These are phyloP conservation scores for Temnothorax longispinosus DNA, from an alignment of 1,140 invertebrate species.

Conservation along the genomic window DNA sequence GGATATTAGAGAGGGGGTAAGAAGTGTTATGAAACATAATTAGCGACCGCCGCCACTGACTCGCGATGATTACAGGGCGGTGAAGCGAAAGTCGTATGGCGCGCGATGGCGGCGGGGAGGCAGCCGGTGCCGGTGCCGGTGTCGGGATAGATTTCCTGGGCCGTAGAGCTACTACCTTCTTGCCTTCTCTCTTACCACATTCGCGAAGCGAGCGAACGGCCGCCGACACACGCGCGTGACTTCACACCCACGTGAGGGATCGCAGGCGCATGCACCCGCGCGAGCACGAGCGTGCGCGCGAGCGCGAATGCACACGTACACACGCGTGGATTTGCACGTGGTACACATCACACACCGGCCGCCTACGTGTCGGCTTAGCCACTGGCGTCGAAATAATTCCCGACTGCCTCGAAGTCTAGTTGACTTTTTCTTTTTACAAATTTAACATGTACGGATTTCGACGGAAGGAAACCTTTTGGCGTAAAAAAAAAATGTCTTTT, in stretches of 20 bases:
- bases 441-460: constrained; percentile 4
- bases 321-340: constrained; percentile 56
- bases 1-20: constrained; percentile 83
- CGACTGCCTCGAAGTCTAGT: neutral
- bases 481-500: neutral
- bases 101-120: constrained; percentile 71
- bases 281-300: neutral
- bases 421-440: neutral
- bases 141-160: constrained; percentile 79
- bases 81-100: constrained; percentile 80
- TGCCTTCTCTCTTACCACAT: constrained; percentile 61
- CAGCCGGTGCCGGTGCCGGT: constrained; percentile 59
- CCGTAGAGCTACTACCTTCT: constrained; percentile 77
- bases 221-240: constrained; percentile 12
- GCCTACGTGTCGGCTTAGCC: constrained; percentile 73
- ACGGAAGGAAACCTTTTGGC: neutral
- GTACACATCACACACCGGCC: constrained; percentile 50
- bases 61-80: constrained; percentile 86
- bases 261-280: constrained; percentile 15
- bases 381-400: constrained; percentile 66
- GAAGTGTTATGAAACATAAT: constrained; percentile 86
- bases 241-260: constrained; percentile 53
- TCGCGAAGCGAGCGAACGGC: constrained; percentile 33
- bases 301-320: neutral
- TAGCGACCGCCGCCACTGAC: constrained; percentile 85